Conservation (phyloP, 1,140 invertebrate species). For the Microvelia longipes region DNA sequence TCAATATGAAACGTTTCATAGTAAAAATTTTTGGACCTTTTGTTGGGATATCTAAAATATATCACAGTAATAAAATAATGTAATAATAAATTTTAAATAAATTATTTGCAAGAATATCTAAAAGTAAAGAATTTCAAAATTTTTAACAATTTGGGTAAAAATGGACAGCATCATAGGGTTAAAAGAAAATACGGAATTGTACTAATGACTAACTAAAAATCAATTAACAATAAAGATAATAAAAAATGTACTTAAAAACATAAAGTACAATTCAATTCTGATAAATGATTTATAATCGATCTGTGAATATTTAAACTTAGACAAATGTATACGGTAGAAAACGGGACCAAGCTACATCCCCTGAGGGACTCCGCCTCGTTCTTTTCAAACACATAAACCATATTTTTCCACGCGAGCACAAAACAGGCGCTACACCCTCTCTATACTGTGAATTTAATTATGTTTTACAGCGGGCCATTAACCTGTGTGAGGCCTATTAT, state of each 20-base stretch:
- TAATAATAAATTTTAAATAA: too few relatives aligned
- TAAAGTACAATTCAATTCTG: background rate
- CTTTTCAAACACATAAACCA: background rate
- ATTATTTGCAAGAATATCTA: too few relatives aligned
- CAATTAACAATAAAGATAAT: background rate
- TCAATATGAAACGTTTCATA: too few relatives aligned
- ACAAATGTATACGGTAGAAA: too few relatives aligned
- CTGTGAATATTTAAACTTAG: too few relatives aligned
- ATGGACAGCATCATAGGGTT: background rate
- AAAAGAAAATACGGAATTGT: background rate
- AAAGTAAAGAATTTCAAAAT: too few relatives aligned
- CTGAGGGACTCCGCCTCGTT: background rate
- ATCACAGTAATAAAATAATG: too few relatives aligned
- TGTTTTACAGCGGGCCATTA: background rate
- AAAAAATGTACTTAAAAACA: background rate
- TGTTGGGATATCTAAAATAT: too few relatives aligned
- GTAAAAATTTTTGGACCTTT: too few relatives aligned
- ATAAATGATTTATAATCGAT: background rate
- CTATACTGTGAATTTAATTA: background rate
- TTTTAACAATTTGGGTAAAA: too few relatives aligned
- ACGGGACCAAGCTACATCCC: background rate
- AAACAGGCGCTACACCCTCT: background rate
- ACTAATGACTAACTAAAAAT: background rate
- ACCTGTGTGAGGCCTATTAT: background rate
- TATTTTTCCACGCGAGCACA: background rate